Conservation (phyloP, 1,140 invertebrate genomes). For the Pristionchus pacificus region DNA sequence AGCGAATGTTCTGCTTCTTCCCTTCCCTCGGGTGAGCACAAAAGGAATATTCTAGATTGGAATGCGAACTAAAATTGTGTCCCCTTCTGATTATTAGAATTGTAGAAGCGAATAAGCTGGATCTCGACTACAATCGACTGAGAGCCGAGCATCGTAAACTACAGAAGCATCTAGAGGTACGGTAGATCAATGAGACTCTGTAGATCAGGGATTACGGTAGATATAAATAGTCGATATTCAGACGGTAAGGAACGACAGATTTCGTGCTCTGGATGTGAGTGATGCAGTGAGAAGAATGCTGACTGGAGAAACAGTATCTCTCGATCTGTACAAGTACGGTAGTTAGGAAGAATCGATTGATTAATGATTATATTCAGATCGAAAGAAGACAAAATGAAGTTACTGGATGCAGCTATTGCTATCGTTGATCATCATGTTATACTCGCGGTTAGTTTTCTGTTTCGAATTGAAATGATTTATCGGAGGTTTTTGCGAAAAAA, state of each 20-base stretch:
- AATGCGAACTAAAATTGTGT: too few relatives aligned
- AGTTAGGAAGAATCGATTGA: background rate
- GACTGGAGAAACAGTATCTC: conserved; percentile 17
- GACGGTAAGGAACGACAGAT: conserved; percentile 24
- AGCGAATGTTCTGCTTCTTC: background rate
- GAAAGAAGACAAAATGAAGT: background rate
- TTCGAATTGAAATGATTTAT: too few relatives aligned
- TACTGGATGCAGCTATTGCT: conserved; percentile 19
- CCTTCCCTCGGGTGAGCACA: background rate
- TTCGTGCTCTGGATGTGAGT: conserved; percentile 15
- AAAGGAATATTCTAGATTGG: too few relatives aligned
- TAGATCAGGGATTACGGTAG: background rate
- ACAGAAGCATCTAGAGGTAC: conserved; percentile 23
- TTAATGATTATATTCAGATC: background rate
- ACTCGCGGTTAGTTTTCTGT: conserved; percentile 9
- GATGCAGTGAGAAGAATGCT: conserved; percentile 18
- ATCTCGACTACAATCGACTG: conserved; percentile 28
- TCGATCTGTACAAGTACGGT: conserved; percentile 22
- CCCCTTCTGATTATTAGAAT: background rate
- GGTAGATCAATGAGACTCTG: background rate
- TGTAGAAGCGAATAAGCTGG: conserved; percentile 25
- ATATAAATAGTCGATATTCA: background rate
- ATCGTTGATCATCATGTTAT: conserved; percentile 16
- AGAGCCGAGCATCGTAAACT: conserved; percentile 30
- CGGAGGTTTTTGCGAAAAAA: too few relatives aligned